Conservation (phyloP, 2,113 vertebrate genomes). For the Salvelinus alpinus region DNA sequence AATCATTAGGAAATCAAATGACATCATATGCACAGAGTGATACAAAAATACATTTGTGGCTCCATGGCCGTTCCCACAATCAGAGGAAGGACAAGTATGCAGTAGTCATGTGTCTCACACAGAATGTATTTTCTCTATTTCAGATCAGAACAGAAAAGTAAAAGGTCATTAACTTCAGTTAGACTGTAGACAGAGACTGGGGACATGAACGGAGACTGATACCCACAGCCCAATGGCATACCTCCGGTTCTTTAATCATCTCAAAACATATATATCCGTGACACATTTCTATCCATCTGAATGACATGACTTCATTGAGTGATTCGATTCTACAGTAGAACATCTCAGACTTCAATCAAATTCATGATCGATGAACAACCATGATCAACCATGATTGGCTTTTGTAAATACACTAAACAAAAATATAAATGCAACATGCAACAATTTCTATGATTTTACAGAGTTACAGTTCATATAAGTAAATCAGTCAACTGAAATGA, state of each 20-base stretch:
- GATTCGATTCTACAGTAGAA: background rate
- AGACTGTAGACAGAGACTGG: slow-evolving; percentile 15
- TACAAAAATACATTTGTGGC: slow-evolving; percentile 72
- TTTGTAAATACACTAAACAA: no score
- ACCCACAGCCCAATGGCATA: slow-evolving; percentile 47
- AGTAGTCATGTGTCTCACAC: background rate
- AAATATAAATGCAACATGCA: no score
- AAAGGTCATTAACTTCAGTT: no score
- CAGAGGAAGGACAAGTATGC: slow-evolving; percentile 25
- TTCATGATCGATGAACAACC: background rate
- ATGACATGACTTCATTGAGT: background rate
- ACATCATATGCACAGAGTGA: slow-evolving; percentile 21
- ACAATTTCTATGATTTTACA: no score
- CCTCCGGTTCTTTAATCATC: slow-evolving; percentile 27
- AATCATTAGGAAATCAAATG: slow-evolving; percentile 45
- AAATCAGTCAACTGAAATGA: no score
- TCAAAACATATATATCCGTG: slow-evolving; percentile 32
- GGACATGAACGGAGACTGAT: slow-evolving; percentile 11
- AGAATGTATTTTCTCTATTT: slow-evolving; percentile 21
- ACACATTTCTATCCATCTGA: background rate
- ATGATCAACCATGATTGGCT: background rate
- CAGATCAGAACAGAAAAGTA: background rate
- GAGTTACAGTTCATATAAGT: no score
- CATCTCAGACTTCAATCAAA: slow-evolving; percentile 22
- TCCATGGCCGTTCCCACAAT: slow-evolving; percentile 32